Evolutionary conservation across 2,888 invertebrate species (phyloP), one percentile per base, ranked within the genome.

Genomic region (Meteorus cinctellus): DNA sequence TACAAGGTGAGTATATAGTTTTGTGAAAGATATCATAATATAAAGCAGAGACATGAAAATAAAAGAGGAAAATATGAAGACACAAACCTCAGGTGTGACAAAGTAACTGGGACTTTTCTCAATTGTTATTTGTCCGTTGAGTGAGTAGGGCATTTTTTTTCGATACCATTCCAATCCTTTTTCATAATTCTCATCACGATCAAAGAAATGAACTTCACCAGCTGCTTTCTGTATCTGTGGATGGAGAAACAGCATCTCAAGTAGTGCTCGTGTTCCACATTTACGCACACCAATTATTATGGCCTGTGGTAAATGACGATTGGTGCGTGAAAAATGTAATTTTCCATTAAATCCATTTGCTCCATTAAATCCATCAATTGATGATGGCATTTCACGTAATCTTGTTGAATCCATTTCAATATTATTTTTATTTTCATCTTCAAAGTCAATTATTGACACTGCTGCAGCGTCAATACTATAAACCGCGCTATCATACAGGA

Each of bases 101-200:
- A 99, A 99, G 91, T 99, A 99, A 85, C 97, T 97, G 5, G 99
- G 99, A 84, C 97, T 98, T 91, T 99, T 99, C 90, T 99, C 99
- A 83, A 98, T 96, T 74, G 98, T 98, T 82, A 98, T 95, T 90
- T 98, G 98, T 62, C 96, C 96, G 80, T 94, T 94, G 90, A 95
- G 96, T 1, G 98, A 97, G 86, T 95, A 94, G 14, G 98, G 98
- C 98, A 98, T 98, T 89, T 96, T 96, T 87, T 94, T 94, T 77
- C 96, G 91, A 90, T 99, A 99, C 98, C 98, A 99, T 78, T 98
- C 97, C 77, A 98, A 91, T 0, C 99, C 99, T 80, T 94, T 93
- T 72, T 94, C 93, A 90, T 98, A 99, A 89, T 97, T 97, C 85
- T 96, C 96, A 86, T 96, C 96, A 72, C 97, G 93, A 91, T 99